phyloP scores from a whole-genome alignment of 2,113 vertebrate genomes.

The Alosa alosa region DNA sequence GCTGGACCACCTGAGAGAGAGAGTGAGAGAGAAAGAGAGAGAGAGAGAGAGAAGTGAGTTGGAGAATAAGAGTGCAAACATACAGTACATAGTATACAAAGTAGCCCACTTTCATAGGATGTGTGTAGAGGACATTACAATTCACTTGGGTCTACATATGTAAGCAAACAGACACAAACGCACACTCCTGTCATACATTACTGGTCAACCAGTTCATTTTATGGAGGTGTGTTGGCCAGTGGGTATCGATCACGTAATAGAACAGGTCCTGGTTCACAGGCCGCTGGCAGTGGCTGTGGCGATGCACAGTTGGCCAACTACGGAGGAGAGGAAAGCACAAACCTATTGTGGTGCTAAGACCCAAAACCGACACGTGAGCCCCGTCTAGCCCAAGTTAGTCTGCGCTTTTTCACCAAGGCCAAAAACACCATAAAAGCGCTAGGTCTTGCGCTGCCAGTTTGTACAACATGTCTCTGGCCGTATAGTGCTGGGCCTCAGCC shows the following conservation, averaged over 20 bases:
- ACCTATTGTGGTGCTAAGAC: not conserved
- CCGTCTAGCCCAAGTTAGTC: not conserved
- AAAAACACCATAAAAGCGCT: not conserved
- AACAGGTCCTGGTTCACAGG: not conserved
- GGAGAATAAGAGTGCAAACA: not conserved
- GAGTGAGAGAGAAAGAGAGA: constrained; percentile 13
- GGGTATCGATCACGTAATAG: not conserved
- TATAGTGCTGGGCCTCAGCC: not conserved
- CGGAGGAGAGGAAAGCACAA: too few relatives aligned
- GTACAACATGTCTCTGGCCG: not conserved
- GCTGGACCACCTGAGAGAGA: constrained; percentile 73
- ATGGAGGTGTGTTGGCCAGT: not conserved
- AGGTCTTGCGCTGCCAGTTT: not conserved
- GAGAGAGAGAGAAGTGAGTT: not conserved
- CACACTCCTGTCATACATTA: not conserved
- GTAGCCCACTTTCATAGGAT: not conserved
- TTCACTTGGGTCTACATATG: not conserved
- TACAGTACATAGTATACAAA: not conserved
- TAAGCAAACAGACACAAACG: not conserved
- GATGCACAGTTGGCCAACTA: not conserved
- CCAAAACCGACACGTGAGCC: not conserved
- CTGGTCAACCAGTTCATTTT: too few relatives aligned
- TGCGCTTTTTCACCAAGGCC: not conserved
- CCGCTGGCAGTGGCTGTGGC: not conserved
- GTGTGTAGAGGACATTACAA: not conserved